Evolutionary conservation across 2,888 invertebrate species (phyloP).

Genomic region (Meiosimyza platycephala): DNA sequence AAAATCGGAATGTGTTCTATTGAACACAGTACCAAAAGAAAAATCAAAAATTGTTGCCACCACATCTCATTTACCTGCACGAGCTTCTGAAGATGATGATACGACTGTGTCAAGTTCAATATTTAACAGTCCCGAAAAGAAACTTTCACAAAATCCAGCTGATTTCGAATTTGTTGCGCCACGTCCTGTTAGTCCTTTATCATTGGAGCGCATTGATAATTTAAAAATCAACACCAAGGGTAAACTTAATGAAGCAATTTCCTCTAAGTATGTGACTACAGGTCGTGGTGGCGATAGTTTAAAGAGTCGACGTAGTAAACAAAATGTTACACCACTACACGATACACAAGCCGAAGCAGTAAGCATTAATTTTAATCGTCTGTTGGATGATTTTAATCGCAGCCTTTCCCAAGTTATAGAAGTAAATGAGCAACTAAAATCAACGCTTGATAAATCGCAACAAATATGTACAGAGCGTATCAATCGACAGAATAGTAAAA

Average conservation of each 20-base stretch:
- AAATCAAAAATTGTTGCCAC: not conserved
- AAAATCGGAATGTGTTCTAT: constrained; percentile 38
- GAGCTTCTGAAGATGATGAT: constrained; percentile 48
- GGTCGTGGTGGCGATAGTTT: not conserved
- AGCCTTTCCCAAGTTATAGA: constrained; percentile 59
- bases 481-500: constrained; percentile 16
- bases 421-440: constrained; percentile 58
- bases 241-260: constrained; percentile 30
- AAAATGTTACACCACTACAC: not conserved
- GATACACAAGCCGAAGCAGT: constrained; percentile 8
- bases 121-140: constrained; percentile 55
- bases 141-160: constrained; percentile 3
- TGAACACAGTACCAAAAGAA: not conserved
- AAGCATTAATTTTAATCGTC: constrained; percentile 50
- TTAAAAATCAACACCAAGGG: constrained; percentile 44
- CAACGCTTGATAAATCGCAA: constrained; percentile 51
- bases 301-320: not conserved
- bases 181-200: constrained; percentile 52
- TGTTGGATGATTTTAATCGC: constrained; percentile 59
- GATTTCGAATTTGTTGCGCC: constrained; percentile 38
- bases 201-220: constrained; percentile 51
- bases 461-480: constrained; percentile 46
- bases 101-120: constrained; percentile 56
- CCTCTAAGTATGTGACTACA: not conserved
- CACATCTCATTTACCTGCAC: not conserved